Evolutionary conservation across 2,113 vertebrate genomes (phyloP).

Genomic region (Aphelocoma coerulescens): DNA sequence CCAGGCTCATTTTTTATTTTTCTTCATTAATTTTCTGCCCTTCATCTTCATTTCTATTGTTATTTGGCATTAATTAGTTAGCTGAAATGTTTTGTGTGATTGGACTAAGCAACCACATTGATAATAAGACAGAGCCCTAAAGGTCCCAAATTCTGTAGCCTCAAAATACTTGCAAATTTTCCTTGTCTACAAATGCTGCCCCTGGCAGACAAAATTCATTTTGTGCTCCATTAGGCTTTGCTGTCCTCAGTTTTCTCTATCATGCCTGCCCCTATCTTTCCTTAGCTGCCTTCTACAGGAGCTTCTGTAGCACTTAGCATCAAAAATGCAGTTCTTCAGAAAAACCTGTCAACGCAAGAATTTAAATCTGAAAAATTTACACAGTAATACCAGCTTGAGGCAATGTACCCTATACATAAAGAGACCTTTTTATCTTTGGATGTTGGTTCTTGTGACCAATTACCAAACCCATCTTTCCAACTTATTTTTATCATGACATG

Average conservation of each 20-base stretch:
- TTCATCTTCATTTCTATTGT: background rate
- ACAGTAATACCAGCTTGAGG: constrained; percentile 19
- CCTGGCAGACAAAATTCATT: constrained; percentile 47
- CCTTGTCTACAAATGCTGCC: background rate
- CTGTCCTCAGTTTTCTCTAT: constrained; percentile 9
- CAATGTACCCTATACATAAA: background rate
- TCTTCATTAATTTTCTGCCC: background rate
- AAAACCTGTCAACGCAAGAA: constrained; percentile 38
- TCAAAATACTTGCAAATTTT: constrained; percentile 35
- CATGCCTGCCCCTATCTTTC: background rate
- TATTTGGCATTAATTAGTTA: background rate
- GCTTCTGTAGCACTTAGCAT: constrained; percentile 30
- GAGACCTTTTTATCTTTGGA: background rate
- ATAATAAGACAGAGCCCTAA: background rate
- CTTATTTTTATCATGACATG: constrained; percentile 16
- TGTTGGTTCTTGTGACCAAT: constrained; percentile 16
- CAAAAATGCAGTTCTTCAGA: constrained; percentile 33
- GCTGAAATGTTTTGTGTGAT: constrained; percentile 22
- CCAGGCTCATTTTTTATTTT: background rate
- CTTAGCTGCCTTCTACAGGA: background rate
- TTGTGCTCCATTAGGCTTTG: constrained; percentile 52
- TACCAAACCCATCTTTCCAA: constrained; percentile 12
- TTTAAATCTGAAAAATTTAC: constrained; percentile 47
- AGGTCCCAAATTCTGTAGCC: background rate
- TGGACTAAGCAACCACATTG: background rate